Conservation (phyloP, 1,140 invertebrate species). For the Cotesia glomerata region DNA sequence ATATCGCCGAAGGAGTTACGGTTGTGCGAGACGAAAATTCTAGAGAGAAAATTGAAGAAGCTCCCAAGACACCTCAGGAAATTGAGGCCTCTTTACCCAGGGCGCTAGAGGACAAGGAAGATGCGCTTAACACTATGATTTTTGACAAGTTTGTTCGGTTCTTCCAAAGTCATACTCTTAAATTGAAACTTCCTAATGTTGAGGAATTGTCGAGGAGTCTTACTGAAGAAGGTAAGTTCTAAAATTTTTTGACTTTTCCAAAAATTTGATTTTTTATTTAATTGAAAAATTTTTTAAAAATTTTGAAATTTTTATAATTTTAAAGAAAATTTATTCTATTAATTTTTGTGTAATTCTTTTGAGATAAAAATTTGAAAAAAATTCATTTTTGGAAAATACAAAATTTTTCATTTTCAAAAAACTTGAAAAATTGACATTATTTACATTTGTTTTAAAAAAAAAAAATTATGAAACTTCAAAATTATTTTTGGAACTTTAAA, state of each 20-base stretch:
- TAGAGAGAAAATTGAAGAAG: slow-evolving; percentile 48
- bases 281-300: not conserved
- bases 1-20: slow-evolving; percentile 74
- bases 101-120: slow-evolving; percentile 72
- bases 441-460: too few relatives aligned
- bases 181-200: slow-evolving; percentile 73
- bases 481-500: too few relatives aligned
- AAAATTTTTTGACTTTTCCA: not conserved
- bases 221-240: slow-evolving; percentile 60
- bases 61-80: slow-evolving; percentile 64
- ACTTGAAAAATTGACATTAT: too few relatives aligned
- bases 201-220: slow-evolving; percentile 69
- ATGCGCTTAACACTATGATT: slow-evolving; percentile 76
- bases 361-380: too few relatives aligned
- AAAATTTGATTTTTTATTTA: not conserved
- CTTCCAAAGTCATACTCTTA: slow-evolving; percentile 77
- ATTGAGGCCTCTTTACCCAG: slow-evolving; percentile 74
- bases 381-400: too few relatives aligned
- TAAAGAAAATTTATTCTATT: not conserved
- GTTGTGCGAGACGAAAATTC: slow-evolving; percentile 69
- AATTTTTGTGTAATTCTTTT: not conserved
- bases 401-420: too few relatives aligned
- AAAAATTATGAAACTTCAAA: too few relatives aligned
- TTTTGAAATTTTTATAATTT: not conserved
- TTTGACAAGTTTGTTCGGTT: slow-evolving; percentile 75